Percentiles rank a stretch among this genome's conserved stretches.
Evolutionary conservation across 2,888 invertebrate species (phyloP).

Genomic region (Aradus depressus): DNA sequence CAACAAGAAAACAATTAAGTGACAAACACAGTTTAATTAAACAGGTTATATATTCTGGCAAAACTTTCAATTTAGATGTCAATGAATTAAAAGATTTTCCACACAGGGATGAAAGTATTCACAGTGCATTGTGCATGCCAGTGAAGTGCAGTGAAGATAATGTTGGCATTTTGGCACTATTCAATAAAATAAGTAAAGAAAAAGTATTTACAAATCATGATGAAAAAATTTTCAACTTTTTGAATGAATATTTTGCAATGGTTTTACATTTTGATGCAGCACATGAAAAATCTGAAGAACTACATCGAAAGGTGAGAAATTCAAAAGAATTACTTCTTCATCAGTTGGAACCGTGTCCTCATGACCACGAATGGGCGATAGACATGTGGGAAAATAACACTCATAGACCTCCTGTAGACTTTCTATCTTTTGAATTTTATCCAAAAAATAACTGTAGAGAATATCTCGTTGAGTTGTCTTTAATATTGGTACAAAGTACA

Average conservation of each 20-base stretch:
- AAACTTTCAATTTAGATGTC: too few relatives aligned
- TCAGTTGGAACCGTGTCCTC: constrained; percentile 1
- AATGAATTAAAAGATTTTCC: too few relatives aligned
- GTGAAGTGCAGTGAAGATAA: too few relatives aligned
- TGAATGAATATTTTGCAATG: constrained; percentile 4
- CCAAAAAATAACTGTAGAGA: neutral
- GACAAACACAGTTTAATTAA: too few relatives aligned
- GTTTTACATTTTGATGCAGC: constrained; percentile 2
- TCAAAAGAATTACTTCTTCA: constrained; percentile 1
- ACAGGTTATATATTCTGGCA: too few relatives aligned
- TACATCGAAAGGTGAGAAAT: neutral
- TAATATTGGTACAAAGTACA: neutral
- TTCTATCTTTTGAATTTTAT: neutral
- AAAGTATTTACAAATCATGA: neutral
- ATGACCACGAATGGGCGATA: neutral
- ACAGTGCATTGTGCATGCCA: too few relatives aligned
- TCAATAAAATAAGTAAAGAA: neutral
- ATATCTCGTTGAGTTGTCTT: neutral
- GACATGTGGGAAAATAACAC: neutral
- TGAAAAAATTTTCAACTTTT: constrained; percentile 1
- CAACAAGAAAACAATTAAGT: too few relatives aligned
- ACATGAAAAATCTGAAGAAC: neutral
- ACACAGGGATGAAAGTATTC: too few relatives aligned
- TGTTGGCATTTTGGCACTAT: neutral
- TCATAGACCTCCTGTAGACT: neutral